Evolutionary conservation across 2,113 vertebrate species (phyloP), one percentile per base, ranked within the genome.

Genomic region (Nesospiza acunhae): DNA sequence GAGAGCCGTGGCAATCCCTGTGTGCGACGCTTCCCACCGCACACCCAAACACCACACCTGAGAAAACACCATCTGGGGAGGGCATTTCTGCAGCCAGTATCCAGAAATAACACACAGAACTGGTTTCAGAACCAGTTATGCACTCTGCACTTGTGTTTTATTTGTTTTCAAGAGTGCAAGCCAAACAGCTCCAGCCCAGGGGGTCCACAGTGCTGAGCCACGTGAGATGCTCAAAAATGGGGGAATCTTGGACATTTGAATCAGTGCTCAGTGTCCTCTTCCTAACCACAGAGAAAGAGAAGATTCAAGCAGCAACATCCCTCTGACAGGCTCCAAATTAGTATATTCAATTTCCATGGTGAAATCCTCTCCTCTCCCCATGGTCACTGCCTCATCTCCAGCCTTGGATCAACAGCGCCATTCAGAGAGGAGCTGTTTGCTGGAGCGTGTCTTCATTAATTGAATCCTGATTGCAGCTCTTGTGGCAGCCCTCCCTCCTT

Each of bases 81-180:
- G 72, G 30, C 63, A 18, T 31, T 31, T 37, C 72, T 44, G 33
- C 0, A 88, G 56, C 86, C 80, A 72, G 10, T 15, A 23, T 89
- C 73, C 91, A 89, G 94, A 96, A 95, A 53, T 49, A 87, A 92
- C 84, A 46, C 41, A 30, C 24, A 89, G 33, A 91, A 81, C 77
- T 60, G 84, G 64, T 82, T 95, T 64, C 73, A 87, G 35, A 78
- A 94, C 64, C 73, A 82, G 73, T 82, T n/a, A 22, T 0, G 2
- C 44, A 23, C 56, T 49, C 83, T 19, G 33, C 52, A 59, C 56
- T 42, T 3, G 35, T 22, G 30, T 13, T 84, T 22, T 2, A 6
- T 53, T 67, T 69, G n/a, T 73, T 81, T 81, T 50, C 27, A 28
- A 41, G n/a, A 75, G 44, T 11, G 18, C 53, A 56, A 58, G 13